A percentile compares a stretch with the other conserved stretches of the same genome.
phyloP scores from a whole-genome alignment of 1,140 invertebrate species.

The Cherax quadricarinatus region DNA sequence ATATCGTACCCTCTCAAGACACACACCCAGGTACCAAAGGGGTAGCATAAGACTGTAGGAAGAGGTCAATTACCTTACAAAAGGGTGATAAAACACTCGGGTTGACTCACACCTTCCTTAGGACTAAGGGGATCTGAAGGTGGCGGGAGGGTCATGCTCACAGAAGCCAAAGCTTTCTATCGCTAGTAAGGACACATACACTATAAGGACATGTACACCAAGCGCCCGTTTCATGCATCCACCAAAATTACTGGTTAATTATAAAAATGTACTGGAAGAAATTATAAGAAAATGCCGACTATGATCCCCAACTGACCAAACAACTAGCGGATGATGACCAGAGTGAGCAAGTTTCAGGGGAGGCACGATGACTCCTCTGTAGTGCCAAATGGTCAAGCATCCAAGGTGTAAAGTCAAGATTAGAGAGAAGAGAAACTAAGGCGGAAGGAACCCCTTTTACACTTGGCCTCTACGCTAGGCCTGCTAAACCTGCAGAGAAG shows the following conservation, averaged over 20 bases:
- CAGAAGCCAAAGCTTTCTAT: background rate
- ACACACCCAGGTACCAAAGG: no score
- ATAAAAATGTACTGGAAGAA: conserved; percentile 6
- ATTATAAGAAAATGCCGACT: background rate
- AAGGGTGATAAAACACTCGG: background rate
- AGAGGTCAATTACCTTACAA: background rate
- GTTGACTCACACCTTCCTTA: background rate
- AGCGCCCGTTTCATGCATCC: conserved; percentile 9
- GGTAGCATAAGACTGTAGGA: background rate
- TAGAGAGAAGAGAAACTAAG: conserved; percentile 6
- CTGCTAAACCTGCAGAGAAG: background rate
- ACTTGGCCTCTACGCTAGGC: conserved; percentile 11
- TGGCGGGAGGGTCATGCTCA: conserved; percentile 1
- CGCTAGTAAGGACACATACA: background rate
- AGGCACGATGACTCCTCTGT: background rate
- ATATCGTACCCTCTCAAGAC: no score
- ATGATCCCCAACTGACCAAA: background rate
- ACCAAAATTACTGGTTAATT: conserved; percentile 16
- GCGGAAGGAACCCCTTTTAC: background rate
- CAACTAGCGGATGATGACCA: background rate
- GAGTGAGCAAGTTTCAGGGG: background rate
- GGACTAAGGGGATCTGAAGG: background rate
- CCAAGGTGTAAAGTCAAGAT: background rate
- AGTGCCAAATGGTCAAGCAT: background rate
- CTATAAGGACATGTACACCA: conserved; percentile 1